A percentile compares a stretch with the other conserved stretches of the same genome.
These are phyloP conservation scores for Oophaga pumilio DNA, from an alignment of 2,113 vertebrate genomes.

Conservation along the genomic window DNA sequence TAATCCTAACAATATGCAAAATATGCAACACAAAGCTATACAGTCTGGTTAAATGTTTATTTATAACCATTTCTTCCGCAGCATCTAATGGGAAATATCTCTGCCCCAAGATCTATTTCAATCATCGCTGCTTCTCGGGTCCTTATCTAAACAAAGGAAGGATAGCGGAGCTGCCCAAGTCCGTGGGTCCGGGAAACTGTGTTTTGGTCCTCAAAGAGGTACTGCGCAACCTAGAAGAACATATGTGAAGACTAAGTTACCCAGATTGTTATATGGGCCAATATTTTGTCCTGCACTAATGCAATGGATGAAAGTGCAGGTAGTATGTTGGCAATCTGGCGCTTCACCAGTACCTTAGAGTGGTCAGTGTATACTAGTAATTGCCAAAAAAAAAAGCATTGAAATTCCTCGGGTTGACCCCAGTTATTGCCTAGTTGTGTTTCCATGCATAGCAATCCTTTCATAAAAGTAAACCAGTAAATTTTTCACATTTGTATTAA, in stretches of 20 bases:
- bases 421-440: too few species aligned
- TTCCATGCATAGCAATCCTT: too few species aligned
- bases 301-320: not conserved
- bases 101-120: conserved; percentile 98
- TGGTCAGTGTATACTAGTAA: too few species aligned
- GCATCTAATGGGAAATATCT: conserved; percentile 89
- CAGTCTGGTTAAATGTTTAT: not conserved
- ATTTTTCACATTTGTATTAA: too few species aligned
- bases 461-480: too few species aligned
- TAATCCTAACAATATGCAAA: too few species aligned
- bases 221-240: conserved; percentile 29
- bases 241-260: not conserved
- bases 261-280: too few species aligned
- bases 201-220: conserved; percentile 97
- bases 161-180: conserved; percentile 96
- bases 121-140: conserved; percentile 97
- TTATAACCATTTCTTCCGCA: conserved; percentile 49
- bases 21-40: too few species aligned
- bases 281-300: not conserved
- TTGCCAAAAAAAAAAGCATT: too few species aligned
- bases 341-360: too few species aligned
- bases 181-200: conserved; percentile 95
- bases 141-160: conserved; percentile 98
- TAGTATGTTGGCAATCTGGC: not conserved
- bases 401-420: too few species aligned